A percentile compares a stretch with the other conserved stretches of the same genome.
These are phyloP conservation scores for Romanomermis culicivorax DNA, from an alignment of 2,888 invertebrate species.

Conservation along the genomic window DNA sequence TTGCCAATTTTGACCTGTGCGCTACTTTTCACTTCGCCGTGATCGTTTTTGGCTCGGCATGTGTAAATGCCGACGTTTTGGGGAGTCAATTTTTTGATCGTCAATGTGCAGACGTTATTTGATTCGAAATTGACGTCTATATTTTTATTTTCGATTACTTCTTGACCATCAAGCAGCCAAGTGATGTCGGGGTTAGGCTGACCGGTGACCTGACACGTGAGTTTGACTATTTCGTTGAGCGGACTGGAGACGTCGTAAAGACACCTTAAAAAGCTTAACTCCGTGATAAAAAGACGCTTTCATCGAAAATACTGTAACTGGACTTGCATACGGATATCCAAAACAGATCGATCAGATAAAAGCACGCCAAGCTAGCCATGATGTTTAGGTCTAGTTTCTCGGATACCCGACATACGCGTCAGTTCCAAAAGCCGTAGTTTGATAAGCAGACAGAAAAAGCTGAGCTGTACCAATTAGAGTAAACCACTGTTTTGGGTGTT, in stretches of 20 bases:
- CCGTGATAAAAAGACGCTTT: neutral
- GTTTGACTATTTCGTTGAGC: conserved; percentile 16
- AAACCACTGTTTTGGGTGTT: too few species aligned
- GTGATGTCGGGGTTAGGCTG: conserved; percentile 21
- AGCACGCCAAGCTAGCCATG: too few species aligned
- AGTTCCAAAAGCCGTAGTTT: too few species aligned
- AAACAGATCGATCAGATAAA: too few species aligned
- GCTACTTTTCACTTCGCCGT: conserved; percentile 21
- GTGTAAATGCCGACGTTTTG: conserved; percentile 20
- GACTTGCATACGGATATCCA: too few species aligned
- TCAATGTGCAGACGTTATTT: conserved; percentile 16
- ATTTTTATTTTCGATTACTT: conserved; percentile 16
- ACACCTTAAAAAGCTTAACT: conserved; percentile 19
- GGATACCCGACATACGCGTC: too few species aligned
- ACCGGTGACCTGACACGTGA: conserved; percentile 20
- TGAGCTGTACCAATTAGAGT: too few species aligned
- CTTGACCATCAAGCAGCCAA: conserved; percentile 21
- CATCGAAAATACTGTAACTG: too few species aligned
- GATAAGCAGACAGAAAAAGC: too few species aligned
- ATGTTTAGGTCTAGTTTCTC: too few species aligned
- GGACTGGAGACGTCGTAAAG: conserved; percentile 22
- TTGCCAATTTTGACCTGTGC: conserved; percentile 15
- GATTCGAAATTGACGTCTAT: conserved; percentile 16
- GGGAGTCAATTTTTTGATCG: conserved; percentile 16
- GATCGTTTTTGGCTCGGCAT: conserved; percentile 21